Evolutionary conservation across 2,888 invertebrate genomes (phyloP).

Genomic region (Dolichomitus sp.): DNA sequence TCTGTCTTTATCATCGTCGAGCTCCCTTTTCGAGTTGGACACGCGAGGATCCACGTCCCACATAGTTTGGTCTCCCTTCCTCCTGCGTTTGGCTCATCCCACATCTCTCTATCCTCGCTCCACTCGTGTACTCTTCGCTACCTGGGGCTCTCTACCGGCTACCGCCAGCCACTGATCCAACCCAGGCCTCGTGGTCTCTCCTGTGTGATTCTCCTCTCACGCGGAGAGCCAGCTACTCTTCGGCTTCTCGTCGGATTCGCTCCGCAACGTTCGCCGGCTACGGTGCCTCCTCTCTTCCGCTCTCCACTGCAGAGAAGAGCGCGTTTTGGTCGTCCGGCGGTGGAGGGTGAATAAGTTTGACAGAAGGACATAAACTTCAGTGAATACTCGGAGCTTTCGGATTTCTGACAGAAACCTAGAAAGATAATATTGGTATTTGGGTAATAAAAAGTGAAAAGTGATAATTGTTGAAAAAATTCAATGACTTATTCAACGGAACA

Average conservation of each 20-base stretch:
- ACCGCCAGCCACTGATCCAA: conserved; percentile 73
- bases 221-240: conserved; percentile 62
- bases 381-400: neutral
- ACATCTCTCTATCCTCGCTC: conserved; percentile 36
- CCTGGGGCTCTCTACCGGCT: conserved; percentile 75
- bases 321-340: conserved; percentile 12
- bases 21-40: conserved; percentile 66
- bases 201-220: conserved; percentile 70
- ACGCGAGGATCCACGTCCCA: conserved; percentile 68
- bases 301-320: conserved; percentile 17
- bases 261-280: conserved; percentile 62
- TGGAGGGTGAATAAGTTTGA: conserved; percentile 24
- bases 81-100: conserved; percentile 11
- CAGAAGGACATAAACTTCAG: neutral
- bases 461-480: conserved; percentile 10
- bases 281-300: conserved; percentile 53
- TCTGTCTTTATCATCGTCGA: conserved; percentile 48
- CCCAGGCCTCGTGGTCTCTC: conserved; percentile 75
- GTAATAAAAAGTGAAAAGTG: conserved; percentile 34
- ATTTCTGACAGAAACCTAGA: neutral
- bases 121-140: conserved; percentile 71
- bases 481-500: conserved; percentile 8
- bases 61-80: conserved; percentile 39
- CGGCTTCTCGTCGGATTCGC: conserved; percentile 64
- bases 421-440: neutral